phyloP scores from a whole-genome alignment of 2,888 invertebrate species.

The Falcaria lacertinaria region DNA sequence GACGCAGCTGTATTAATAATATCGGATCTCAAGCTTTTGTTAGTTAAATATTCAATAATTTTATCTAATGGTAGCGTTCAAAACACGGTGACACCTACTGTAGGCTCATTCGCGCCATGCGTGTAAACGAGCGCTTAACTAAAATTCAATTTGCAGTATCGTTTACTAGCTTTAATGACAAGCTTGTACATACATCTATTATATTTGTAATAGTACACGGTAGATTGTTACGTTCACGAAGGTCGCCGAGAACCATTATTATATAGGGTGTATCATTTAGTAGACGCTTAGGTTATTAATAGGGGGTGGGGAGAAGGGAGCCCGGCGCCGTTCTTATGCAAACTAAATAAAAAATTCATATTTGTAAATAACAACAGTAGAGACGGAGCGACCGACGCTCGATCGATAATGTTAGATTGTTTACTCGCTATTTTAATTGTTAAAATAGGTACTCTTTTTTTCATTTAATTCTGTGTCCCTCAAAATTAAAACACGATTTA shows the following conservation, averaged over 20 bases:
- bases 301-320: conserved; percentile 31
- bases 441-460: too few species aligned
- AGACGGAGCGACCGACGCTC: conserved; percentile 23
- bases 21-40: too few species aligned
- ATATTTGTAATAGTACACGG: conserved; percentile 3
- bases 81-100: neutral
- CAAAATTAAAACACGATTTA: too few species aligned
- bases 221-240: conserved; percentile 22
- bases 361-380: conserved; percentile 40
- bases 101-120: neutral
- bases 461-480: neutral
- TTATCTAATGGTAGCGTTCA: too few species aligned
- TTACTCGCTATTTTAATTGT: neutral
- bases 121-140: neutral
- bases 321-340: conserved; percentile 45
- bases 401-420: conserved; percentile 30
- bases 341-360: conserved; percentile 57
- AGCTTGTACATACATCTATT: neutral
- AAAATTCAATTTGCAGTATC: neutral
- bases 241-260: conserved; percentile 32
- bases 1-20: too few species aligned
- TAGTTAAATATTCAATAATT: too few species aligned
- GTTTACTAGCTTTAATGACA: neutral
- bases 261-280: conserved; percentile 48
- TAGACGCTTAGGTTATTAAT: conserved; percentile 52